Evolutionary conservation across 2,797 vertebrate genomes (phyloP).

Genomic region (Lagocephalus sceleratus): DNA sequence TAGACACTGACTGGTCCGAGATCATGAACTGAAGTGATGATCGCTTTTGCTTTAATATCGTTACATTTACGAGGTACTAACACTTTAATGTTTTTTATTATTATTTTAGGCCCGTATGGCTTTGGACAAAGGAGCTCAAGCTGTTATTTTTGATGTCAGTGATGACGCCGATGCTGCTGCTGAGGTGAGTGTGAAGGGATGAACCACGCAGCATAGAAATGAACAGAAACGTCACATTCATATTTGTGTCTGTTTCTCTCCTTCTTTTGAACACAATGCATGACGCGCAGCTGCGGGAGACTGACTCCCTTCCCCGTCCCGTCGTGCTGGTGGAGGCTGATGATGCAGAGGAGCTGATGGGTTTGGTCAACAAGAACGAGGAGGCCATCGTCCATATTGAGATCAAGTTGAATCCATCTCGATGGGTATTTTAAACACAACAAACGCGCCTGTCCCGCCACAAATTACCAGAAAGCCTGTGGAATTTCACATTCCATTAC

Average conservation of each 20-base stretch:
- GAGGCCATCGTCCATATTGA: slow-evolving; percentile 91
- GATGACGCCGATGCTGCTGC: slow-evolving; percentile 85
- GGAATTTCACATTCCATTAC: no score
- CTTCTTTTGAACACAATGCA: not conserved
- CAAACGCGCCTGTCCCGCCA: no score
- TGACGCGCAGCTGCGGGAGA: slow-evolving; percentile 80
- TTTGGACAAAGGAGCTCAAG: slow-evolving; percentile 88
- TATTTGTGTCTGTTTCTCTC: slow-evolving; percentile 3
- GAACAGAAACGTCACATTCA: not conserved
- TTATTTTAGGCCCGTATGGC: slow-evolving; percentile 87
- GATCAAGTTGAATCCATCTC: slow-evolving; percentile 77
- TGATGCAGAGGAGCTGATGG: slow-evolving; percentile 88
- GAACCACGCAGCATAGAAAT: not conserved
- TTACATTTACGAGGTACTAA: not conserved
- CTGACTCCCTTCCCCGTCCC: slow-evolving; percentile 79
- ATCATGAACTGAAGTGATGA: no score
- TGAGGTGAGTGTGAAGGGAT: slow-evolving; percentile 80
- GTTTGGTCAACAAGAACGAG: slow-evolving; percentile 93
- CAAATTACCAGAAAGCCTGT: no score
- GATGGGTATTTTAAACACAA: slow-evolving; percentile 75
- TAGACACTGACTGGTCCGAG: not conserved
- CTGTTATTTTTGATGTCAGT: slow-evolving; percentile 93
- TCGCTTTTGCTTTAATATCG: no score
- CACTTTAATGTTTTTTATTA: not conserved
- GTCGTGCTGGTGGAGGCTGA: slow-evolving; percentile 89